Percentiles rank a stretch among this genome's conserved stretches.
Conservation (phyloP, 1,140 invertebrate species). For the Achroia grisella region DNA sequence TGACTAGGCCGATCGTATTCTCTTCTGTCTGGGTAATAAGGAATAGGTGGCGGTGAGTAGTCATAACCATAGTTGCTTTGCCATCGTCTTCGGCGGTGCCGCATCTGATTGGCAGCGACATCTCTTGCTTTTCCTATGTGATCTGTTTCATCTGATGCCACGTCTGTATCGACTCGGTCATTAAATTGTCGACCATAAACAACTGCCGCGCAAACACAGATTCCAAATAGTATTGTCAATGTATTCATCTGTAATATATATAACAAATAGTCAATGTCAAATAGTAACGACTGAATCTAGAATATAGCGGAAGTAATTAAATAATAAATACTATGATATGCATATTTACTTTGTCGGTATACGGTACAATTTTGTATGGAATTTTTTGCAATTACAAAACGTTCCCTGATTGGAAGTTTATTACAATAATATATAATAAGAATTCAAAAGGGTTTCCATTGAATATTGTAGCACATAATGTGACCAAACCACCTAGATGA, state of each 20-base stretch:
- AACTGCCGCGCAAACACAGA: conserved; percentile 11
- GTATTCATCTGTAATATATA: conserved; percentile 30
- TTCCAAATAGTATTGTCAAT: conserved; percentile 10
- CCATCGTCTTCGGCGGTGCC: conserved; percentile 34
- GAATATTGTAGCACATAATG: neutral
- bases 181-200: conserved; percentile 13
- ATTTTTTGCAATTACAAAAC: too few species aligned
- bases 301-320: neutral
- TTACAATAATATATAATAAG: too few species aligned
- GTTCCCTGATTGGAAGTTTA: too few species aligned
- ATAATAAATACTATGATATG: neutral
- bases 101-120: conserved; percentile 8
- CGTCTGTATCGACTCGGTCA: neutral
- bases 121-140: conserved; percentile 1
- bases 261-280: neutral
- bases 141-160: neutral
- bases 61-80: conserved; percentile 36
- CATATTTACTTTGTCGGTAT: neutral
- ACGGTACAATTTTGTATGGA: neutral
- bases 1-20: conserved; percentile 21
- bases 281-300: neutral
- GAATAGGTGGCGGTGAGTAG: conserved; percentile 14
- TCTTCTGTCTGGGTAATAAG: conserved; percentile 23
- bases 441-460: neutral
- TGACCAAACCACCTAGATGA: too few species aligned